Conservation (phyloP, 1,140 invertebrate genomes). For the Achroia grisella region DNA sequence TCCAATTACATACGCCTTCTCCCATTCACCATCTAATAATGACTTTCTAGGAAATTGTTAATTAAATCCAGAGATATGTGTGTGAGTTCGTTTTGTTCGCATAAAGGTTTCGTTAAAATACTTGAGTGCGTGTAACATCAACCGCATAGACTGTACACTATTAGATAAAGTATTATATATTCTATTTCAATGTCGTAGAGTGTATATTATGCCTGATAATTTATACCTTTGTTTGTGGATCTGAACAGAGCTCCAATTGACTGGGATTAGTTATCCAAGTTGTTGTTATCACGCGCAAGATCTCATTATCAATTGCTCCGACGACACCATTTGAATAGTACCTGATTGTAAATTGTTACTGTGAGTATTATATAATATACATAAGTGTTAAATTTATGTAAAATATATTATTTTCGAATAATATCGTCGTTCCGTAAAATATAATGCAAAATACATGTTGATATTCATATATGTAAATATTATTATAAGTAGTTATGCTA, state of each 20-base stretch:
- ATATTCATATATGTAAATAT: too few species aligned
- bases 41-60: conserved; percentile 27
- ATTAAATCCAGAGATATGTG: conserved; percentile 27
- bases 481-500: too few species aligned
- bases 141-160: neutral
- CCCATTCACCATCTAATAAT: conserved; percentile 13
- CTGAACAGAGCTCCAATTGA: conserved; percentile 13
- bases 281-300: conserved; percentile 10
- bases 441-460: too few species aligned
- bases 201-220: conserved; percentile 1
- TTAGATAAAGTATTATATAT: neutral
- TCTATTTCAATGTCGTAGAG: neutral
- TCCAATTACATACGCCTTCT: conserved; percentile 13
- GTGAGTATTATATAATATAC: neutral
- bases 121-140: conserved; percentile 15
- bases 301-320: conserved; percentile 8
- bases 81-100: conserved; percentile 25
- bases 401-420: too few species aligned
- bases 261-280: conserved; percentile 22
- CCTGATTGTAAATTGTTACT: neutral
- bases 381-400: too few species aligned
- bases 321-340: conserved; percentile 1
- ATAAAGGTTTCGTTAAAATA: conserved; percentile 26
- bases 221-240: too few species aligned
- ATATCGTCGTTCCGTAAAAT: too few species aligned